Base-by-base conservation (phyloP, 2,113 vertebrate genomes). In the Clarias batrachus region DNA sequence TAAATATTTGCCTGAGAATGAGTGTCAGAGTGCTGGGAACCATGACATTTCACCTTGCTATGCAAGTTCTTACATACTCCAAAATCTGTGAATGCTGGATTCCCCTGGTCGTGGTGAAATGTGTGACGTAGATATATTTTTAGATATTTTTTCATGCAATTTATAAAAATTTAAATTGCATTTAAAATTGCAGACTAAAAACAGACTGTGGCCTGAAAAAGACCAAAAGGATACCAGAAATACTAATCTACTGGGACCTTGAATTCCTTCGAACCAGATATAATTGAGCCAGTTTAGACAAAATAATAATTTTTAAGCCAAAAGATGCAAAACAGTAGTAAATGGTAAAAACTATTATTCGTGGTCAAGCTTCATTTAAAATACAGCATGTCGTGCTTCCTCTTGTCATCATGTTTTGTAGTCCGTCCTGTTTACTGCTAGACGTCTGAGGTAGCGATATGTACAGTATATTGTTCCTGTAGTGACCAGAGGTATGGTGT, bases 141-240 rank as follows among this genome's bases (percentile, higher is more conserved):
- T 56, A 25, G 0, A n/a, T 27, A 6, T n/a, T 25, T 82, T 37
- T 60, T 62, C 48, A 48, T 48, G 48, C 7, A 8, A 48, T 48
- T 25, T 65, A 23, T 3, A 37, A 37, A 37, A 37, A 1, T 3
- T 37, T 79, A 57, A 14, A 16, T 81, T 87, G 82, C 33, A 91
- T 90, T 89, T 89, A 60, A n/a, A 89, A 91, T 90, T 82, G 85
- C 80, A 23, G 13, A 48, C 62, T 81, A 81, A 66, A 81, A 66
- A 79, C 41, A 33, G 30, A 17, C 85, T 83, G 41, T 70, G 85
- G 70, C 65, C 82, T 19, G 66, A 56, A 25, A 54, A 76, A 54
- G 48, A n/a, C 48, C 4, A 54, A 25, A 52, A 14, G 6, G 19
- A 16, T 54, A n/a, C 23, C 41, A 54, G 21, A 23, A 71, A 77